Evolutionary conservation across 1,140 invertebrate species (phyloP).

Genomic region (Euura saliciscinereae): DNA sequence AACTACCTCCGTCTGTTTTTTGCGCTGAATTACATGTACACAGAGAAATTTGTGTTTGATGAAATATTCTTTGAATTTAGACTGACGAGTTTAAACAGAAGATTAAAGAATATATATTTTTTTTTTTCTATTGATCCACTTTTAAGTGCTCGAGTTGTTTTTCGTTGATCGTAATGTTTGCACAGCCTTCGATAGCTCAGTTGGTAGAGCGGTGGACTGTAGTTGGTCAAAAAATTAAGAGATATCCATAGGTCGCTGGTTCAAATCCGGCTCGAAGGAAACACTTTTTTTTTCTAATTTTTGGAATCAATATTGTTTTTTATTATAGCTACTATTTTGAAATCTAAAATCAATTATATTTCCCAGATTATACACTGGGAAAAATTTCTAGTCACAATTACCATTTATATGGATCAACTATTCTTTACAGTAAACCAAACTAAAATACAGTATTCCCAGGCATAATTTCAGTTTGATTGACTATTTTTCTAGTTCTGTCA

Average conservation of each 20-base stretch:
- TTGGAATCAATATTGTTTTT: not conserved
- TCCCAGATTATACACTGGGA: too few species aligned
- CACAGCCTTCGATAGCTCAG: constrained; percentile 78
- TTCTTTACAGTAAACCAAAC: too few species aligned
- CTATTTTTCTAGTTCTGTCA: too few species aligned
- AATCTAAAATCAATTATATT: too few species aligned
- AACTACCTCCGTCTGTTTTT: not conserved
- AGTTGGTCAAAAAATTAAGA: constrained; percentile 56
- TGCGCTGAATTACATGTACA: not conserved
- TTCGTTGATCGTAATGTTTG: not conserved
- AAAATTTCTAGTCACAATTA: too few species aligned
- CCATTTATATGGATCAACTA: too few species aligned
- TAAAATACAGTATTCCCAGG: too few species aligned
- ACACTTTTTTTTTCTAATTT: constrained; percentile 40
- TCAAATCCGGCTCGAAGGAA: constrained; percentile 73
- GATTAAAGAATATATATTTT: too few species aligned
- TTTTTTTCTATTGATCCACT: not conserved
- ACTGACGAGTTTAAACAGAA: too few species aligned
- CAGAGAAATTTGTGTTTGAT: not conserved
- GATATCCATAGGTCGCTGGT: constrained; percentile 73
- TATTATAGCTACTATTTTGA: too few species aligned
- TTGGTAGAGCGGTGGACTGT: constrained; percentile 90
- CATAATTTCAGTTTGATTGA: too few species aligned
- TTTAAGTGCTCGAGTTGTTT: not conserved
- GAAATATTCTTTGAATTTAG: too few species aligned